A percentile compares a stretch with the other conserved stretches of the same genome.
Conservation (phyloP, 2,797 vertebrate genomes). For the Liasis olivaceus region DNA sequence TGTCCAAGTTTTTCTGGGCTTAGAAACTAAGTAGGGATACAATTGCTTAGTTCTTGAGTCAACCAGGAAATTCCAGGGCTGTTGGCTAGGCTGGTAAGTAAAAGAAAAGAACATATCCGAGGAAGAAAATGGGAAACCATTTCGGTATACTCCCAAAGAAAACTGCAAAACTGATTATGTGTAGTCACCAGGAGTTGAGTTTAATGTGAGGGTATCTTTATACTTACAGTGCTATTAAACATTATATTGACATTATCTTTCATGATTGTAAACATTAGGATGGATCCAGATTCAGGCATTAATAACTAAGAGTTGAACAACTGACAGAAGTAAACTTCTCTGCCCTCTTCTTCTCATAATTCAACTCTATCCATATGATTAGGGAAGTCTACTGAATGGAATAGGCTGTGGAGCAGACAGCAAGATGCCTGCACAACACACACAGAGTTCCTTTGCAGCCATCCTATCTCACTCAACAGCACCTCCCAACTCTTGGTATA, state of each 20-base stretch:
- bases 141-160: neutral
- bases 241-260: neutral
- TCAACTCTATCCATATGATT: neutral
- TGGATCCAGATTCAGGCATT: neutral
- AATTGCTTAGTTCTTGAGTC: neutral
- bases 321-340: neutral
- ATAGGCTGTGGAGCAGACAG: neutral
- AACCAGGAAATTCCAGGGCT: neutral
- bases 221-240: neutral
- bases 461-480: neutral
- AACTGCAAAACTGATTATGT: neutral
- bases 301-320: neutral
- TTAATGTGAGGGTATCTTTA: neutral
- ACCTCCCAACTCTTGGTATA: neutral
- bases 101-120: neutral
- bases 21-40: neutral
- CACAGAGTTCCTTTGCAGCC: neutral
- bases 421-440: neutral
- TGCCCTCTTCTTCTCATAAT: neutral
- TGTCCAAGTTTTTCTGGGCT: neutral
- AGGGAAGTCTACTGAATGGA: neutral
- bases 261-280: neutral
- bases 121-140: neutral
- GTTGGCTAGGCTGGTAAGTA: neutral
- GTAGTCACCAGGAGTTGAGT: neutral